Evolutionary conservation across 2,888 invertebrate species (phyloP).

Genomic region (Portevinia maculata): DNA sequence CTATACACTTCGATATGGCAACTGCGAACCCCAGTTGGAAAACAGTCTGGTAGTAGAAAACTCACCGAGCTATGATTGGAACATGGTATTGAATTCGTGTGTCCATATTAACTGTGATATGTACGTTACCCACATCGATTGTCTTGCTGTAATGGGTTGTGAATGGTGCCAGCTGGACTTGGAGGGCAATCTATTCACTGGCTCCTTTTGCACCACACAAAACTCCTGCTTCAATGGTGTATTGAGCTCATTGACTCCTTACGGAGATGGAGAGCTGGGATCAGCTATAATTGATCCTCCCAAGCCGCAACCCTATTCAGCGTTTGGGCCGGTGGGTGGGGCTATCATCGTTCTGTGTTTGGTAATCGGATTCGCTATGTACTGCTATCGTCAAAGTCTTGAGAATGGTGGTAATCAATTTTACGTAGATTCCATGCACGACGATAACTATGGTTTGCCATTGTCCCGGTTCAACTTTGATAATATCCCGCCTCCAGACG

Average conservation of each 20-base stretch:
- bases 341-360: slow-evolving; percentile 92
- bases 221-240: slow-evolving; percentile 94
- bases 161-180: slow-evolving; percentile 95
- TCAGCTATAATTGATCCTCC: slow-evolving; percentile 81
- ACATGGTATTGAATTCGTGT: slow-evolving; percentile 86
- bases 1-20: slow-evolving; percentile 79
- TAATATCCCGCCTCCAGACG: slow-evolving; percentile 84
- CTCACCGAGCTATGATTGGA: slow-evolving; percentile 82
- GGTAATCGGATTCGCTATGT: slow-evolving; percentile 91
- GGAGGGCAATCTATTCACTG: slow-evolving; percentile 87
- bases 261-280: slow-evolving; percentile 83
- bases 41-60: slow-evolving; percentile 75
- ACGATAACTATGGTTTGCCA: slow-evolving; percentile 85
- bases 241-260: slow-evolving; percentile 91
- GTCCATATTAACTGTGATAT: slow-evolving; percentile 88
- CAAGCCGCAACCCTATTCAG: slow-evolving; percentile 85
- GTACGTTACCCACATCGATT: slow-evolving; percentile 86
- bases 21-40: slow-evolving; percentile 80
- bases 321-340: slow-evolving; percentile 94
- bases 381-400: slow-evolving; percentile 90
- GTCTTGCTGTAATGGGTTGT: slow-evolving; percentile 91
- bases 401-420: slow-evolving; percentile 83
- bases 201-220: slow-evolving; percentile 92
- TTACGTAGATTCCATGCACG: slow-evolving; percentile 84
- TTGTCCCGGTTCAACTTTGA: slow-evolving; percentile 90